Evolutionary conservation across 2,888 invertebrate genomes (phyloP).

Genomic region (Syritta pipiens): DNA sequence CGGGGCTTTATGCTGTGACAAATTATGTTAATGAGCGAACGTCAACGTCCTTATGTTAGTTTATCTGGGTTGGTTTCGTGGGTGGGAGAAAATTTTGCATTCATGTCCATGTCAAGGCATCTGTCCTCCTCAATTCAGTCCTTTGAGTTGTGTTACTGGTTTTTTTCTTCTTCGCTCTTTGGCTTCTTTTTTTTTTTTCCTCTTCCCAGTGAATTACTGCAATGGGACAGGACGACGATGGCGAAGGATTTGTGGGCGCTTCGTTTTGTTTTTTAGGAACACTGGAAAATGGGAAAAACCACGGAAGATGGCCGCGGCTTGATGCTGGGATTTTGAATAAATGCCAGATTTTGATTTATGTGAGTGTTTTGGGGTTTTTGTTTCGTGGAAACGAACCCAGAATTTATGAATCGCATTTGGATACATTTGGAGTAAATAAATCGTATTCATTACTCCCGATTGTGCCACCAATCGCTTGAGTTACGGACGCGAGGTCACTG

Average conservation of each 20-base stretch:
- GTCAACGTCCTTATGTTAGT: conserved; percentile 66
- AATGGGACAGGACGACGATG: conserved; percentile 6
- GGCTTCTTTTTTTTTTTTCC: too few relatives aligned
- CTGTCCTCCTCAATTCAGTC: conserved; percentile 55
- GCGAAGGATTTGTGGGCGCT: background rate
- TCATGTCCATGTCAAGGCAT: conserved; percentile 68
- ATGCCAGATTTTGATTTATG: conserved; percentile 67
- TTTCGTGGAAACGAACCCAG: conserved; percentile 7
- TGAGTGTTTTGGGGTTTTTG: conserved; percentile 8
- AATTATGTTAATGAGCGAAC: conserved; percentile 69
- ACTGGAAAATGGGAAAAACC: conserved; percentile 40
- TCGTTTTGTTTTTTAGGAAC: background rate
- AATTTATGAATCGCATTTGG: conserved; percentile 65
- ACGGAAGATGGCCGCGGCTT: conserved; percentile 27
- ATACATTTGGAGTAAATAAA: conserved; percentile 50
- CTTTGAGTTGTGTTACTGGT: conserved; percentile 13
- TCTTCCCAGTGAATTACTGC: too few relatives aligned
- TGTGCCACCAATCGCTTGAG: conserved; percentile 42
- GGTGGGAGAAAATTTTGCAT: conserved; percentile 54
- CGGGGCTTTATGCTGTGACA: conserved; percentile 60
- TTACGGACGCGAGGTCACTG: too few relatives aligned
- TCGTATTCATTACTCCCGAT: conserved; percentile 57
- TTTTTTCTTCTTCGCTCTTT: background rate
- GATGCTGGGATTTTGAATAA: conserved; percentile 59
- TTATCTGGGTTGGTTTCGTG: conserved; percentile 58